Conservation (phyloP, 2,797 vertebrate genomes). For the Leptodactylus fallax region DNA sequence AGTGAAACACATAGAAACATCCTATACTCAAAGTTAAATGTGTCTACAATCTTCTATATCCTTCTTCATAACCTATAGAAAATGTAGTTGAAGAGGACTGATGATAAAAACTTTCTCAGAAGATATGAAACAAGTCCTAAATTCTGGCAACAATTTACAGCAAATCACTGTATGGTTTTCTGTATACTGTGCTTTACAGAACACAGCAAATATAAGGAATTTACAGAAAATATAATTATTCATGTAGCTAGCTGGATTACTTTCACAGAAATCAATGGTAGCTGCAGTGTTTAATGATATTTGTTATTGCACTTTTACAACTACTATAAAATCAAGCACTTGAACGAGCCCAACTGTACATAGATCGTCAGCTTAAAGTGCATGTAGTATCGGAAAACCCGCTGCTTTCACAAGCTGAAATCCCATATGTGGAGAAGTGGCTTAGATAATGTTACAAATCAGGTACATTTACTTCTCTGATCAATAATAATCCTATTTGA, state of each 20-base stretch:
- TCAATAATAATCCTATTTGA: constrained; percentile 62
- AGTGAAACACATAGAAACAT: background rate
- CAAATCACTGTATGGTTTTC: background rate
- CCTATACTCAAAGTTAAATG: background rate
- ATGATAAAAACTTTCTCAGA: background rate
- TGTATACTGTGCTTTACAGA: background rate
- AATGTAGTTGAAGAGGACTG: background rate
- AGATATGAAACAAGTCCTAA: background rate
- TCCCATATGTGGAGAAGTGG: constrained; percentile 23
- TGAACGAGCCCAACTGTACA: constrained; percentile 23
- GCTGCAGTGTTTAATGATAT: constrained; percentile 12
- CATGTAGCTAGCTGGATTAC: background rate
- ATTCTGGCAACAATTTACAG: no score
- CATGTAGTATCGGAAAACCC: background rate
- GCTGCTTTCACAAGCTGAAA: constrained; percentile 19
- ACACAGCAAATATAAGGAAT: background rate
- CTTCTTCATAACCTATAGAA: background rate
- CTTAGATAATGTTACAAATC: constrained; percentile 47
- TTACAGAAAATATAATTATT: constrained; percentile 29
- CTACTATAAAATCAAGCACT: background rate
- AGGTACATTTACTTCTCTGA: constrained; percentile 42
- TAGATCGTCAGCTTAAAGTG: background rate
- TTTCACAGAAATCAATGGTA: constrained; percentile 13
- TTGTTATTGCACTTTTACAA: constrained; percentile 19
- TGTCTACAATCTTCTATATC: no score